Evolutionary conservation across 2,797 vertebrate genomes (phyloP).

Genomic region (Vespertilio murinus): DNA sequence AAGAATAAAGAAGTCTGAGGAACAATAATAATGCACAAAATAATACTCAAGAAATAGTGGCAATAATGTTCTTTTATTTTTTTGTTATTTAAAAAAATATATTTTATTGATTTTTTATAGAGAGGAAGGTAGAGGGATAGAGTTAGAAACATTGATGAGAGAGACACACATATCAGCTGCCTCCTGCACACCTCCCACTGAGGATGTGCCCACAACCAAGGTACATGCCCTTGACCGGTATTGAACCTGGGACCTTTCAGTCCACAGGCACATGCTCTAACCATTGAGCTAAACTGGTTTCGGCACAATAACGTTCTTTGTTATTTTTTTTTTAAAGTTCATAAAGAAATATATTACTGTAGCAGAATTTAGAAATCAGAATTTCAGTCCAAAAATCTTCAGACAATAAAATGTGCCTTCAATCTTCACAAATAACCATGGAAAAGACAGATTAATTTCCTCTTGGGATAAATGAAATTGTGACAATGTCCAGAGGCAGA

Average conservation of each 20-base stretch:
- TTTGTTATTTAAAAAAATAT: slow-evolving; percentile 10
- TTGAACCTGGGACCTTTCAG: no score
- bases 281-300: no score
- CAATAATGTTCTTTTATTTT: not conserved
- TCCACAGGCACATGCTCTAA: no score
- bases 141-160: no score
- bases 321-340: not conserved
- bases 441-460: slow-evolving; percentile 38
- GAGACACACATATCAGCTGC: no score
- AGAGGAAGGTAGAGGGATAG: no score
- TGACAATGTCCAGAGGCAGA: not conserved
- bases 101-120: no score
- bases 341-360: not conserved
- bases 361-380: slow-evolving; percentile 48
- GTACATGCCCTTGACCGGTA: no score
- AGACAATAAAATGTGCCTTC: slow-evolving; percentile 31
- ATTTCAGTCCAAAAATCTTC: slow-evolving; percentile 18
- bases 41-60: not conserved
- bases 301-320: not conserved
- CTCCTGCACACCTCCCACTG: no score
- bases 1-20: not conserved
- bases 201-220: no score
- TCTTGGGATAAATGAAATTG: slow-evolving; percentile 18
- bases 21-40: not conserved
- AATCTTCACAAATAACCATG: not conserved